A percentile compares a stretch with the other conserved stretches of the same genome.
Conservation (phyloP, 1,140 invertebrate genomes). For the Thaumetopoea pityocampa region DNA sequence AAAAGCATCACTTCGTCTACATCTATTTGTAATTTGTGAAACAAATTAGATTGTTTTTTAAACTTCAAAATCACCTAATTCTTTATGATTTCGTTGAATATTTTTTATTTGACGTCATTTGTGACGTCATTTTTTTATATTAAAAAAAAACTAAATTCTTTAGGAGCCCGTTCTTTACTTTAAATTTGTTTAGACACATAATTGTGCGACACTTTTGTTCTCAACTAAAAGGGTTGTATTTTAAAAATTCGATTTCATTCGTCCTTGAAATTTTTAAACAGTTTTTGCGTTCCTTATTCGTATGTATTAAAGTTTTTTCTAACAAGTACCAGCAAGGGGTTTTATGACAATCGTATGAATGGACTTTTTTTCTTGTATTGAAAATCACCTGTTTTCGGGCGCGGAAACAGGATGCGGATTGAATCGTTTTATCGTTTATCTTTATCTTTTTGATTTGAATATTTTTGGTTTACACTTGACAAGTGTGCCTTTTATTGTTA, state of each 20-base stretch:
- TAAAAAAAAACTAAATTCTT: no score
- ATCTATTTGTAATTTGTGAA: no score
- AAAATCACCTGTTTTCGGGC: conserved; percentile 49
- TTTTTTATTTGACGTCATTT: no score
- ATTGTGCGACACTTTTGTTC: conserved; percentile 10
- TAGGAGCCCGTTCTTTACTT: no score
- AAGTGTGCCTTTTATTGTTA: conserved; percentile 22
- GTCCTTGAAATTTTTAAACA: conserved; percentile 30
- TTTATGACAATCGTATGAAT: conserved; percentile 47
- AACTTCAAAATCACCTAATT: no score
- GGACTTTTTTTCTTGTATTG: conserved; percentile 37
- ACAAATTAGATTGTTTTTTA: no score
- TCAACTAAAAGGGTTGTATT: conserved; percentile 1
- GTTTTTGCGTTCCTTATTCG: conserved; percentile 15
- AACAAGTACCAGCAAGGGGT: conserved; percentile 30
- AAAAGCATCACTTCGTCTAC: no score
- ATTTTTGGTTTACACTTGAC: conserved; percentile 31
- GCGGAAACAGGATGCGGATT: conserved; percentile 57
- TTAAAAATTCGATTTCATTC: conserved; percentile 28
- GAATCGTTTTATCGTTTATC: conserved; percentile 14
- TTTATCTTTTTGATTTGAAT: conserved; percentile 32
- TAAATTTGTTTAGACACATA: no score
- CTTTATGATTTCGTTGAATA: no score
- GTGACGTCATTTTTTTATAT: no score
- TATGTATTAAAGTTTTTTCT: conserved; percentile 23